Evolutionary conservation across 2,888 invertebrate genomes (phyloP), one percentile per base, ranked within the genome.

Genomic region (Acleris holmiana): DNA sequence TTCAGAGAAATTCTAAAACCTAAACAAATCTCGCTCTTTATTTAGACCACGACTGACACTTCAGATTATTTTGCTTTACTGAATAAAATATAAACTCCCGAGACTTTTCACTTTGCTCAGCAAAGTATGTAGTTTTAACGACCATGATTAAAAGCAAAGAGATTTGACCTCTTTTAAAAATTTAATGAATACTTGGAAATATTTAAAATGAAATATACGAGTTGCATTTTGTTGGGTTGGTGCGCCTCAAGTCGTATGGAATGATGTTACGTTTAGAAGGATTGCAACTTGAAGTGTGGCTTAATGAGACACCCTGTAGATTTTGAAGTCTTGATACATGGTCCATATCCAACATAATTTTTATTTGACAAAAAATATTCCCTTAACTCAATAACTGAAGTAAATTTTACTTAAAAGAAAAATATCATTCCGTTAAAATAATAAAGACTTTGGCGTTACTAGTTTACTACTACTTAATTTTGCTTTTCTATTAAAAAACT

Each of bases 41-140:
- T 56, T 49, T n/a, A 19, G 47, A 46, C 47, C 29, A 19, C 19
- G 56, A 35, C 35, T 35, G 35, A 47, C 47, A 47, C 56, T 57
- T 29, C 56, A 47, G 56, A 47, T 57, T 35, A 47, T 56, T 55
- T 41, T 29, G 35, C 51, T 29, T n/a, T 41, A 13, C 17, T 29
- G 46, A 47, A 46, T 47, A 47, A 57, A 57, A 47, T 57, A 47
- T 57, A 29, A 58, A 56, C 21, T 19, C 40, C 58, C 50, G 35
- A 65, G 64, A 54, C 64, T 83, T 84, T 84, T 85, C 82, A 79
- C 80, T 82, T 82, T 82, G 79, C 83, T 79, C 81, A 80, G 81
- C 79, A 80, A 83, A 84, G 84, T 80, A 78, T 80, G 63, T 72
- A 78, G 83, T 82, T 87, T 86, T 86, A 87, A 88, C 83, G 89